Percentiles rank a stretch among this genome's conserved stretches.
Conservation (phyloP, 92 coral and sea anemone genomes). For the Siderastrea siderea region DNA sequence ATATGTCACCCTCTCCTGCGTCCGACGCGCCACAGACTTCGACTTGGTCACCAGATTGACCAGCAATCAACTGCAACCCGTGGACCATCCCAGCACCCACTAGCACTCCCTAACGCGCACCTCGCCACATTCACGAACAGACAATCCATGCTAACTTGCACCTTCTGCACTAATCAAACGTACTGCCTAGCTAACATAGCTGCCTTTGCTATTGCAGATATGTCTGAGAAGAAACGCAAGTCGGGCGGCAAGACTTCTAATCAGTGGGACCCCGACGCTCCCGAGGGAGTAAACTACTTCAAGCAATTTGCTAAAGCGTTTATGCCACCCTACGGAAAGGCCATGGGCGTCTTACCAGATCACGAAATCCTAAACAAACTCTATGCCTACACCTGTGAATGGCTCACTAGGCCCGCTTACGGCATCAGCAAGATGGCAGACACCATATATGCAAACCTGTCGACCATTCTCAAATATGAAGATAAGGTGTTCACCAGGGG, state of each 20-base stretch:
- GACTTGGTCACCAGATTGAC: not conserved
- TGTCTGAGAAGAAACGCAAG: not conserved
- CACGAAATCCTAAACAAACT: not conserved
- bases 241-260: not conserved
- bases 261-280: not conserved
- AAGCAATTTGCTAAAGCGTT: not conserved
- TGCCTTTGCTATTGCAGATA: not conserved
- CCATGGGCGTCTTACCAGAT: not conserved
- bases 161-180: too few species aligned
- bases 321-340: not conserved
- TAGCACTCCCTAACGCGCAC: too few species aligned
- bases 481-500: not conserved
- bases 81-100: not conserved
- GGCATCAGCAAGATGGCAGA: slow-evolving; percentile 4
- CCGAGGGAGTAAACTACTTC: not conserved
- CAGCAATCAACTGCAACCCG: not conserved
- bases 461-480: not conserved
- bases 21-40: not conserved
- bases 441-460: not conserved
- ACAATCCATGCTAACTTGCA: too few species aligned
- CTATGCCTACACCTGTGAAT: slow-evolving; percentile 24
- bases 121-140: too few species aligned
- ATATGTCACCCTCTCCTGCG: slow-evolving; percentile 11
- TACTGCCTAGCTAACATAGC: too few species aligned
- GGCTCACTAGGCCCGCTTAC: slow-evolving; percentile 8